Evolutionary conservation across 2,113 vertebrate genomes (phyloP).

Genomic region (Rostratula benghalensis): DNA sequence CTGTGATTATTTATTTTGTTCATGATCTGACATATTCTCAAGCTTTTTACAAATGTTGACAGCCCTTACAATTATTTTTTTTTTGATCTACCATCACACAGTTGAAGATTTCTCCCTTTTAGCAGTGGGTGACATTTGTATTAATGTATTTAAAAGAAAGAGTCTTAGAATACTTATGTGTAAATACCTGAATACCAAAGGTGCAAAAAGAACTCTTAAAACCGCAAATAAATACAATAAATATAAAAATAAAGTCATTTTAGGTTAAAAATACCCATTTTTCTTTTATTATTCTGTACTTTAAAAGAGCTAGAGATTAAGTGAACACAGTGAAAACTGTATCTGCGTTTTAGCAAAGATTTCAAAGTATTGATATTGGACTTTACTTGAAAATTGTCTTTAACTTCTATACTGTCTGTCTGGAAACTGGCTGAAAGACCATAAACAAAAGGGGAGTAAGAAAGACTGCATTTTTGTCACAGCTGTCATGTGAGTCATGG

Average conservation of each 20-base stretch:
- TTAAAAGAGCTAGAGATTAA: neutral
- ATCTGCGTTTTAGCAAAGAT: neutral
- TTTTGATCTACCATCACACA: neutral
- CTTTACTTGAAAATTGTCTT: neutral
- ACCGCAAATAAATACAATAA: neutral
- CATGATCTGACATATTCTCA: neutral
- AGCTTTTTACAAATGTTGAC: neutral
- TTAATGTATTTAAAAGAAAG: neutral
- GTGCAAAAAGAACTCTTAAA: neutral
- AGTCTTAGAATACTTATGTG: neutral
- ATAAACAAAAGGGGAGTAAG: neutral
- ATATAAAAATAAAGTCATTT: neutral
- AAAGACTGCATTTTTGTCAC: constrained; percentile 39
- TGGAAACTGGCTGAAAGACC: neutral
- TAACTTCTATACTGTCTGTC: neutral
- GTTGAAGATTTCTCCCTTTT: neutral
- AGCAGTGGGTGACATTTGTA: neutral
- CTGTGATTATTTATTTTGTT: neutral
- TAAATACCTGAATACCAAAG: neutral
- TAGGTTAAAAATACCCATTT: neutral
- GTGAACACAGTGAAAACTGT: neutral
- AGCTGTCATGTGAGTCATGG: constrained; percentile 36
- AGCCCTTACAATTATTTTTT: neutral
- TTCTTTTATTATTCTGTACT: neutral
- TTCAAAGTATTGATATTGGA: neutral